Base-by-base conservation (phyloP, 64 coral and sea anemone genomes). In the Porites australiensis region DNA sequence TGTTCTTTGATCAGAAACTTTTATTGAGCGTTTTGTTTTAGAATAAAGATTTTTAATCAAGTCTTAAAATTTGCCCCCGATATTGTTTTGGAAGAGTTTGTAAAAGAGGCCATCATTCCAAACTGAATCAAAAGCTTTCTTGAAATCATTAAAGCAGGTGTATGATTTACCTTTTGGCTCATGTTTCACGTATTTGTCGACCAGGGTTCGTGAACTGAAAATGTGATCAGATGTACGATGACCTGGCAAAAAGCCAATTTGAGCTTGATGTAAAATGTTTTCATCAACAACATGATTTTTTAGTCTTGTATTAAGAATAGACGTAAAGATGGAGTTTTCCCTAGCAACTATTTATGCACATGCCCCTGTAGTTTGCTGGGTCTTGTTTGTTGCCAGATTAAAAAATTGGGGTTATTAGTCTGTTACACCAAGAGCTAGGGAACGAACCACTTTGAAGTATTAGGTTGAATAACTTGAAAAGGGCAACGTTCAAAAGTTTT, bases 101-200 rank as follows among this genome's bases (percentile, higher is more conserved):
- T 21, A 78, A 18, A 78, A 21, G 6, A 58, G 18, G 11, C 71
- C 50, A 16, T 1, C 52, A 44, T 81, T 2, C 78, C 78, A 81
- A 16, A 81, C 78, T 10, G 78, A 81, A 81, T 81, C 78, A 81
- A 81, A 81, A 81, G 78, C 78, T 58, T 81, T 81, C 53, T 58
- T 80, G 77, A 80, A 80, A 14, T 80, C 51, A 58, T 58, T 62
- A 43, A 80, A 55, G 50, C 77, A 80, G 22, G 51, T 58, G 11
- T 27, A 81, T 12, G 58, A 18, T 81, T 81, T 81, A 8, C 78
- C 53, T 44, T 58, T 81, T 58, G 78, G 2, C 3, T 2, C 50
- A 47, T 81, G 50, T 9, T 3, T 81, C 1, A 81, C 78, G 50
- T 81, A 81, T 58, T 81, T 81, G 7, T 81, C 78, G 13, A 81